Conservation (phyloP, 2,888 invertebrate genomes). For the Lysandra coridon region DNA sequence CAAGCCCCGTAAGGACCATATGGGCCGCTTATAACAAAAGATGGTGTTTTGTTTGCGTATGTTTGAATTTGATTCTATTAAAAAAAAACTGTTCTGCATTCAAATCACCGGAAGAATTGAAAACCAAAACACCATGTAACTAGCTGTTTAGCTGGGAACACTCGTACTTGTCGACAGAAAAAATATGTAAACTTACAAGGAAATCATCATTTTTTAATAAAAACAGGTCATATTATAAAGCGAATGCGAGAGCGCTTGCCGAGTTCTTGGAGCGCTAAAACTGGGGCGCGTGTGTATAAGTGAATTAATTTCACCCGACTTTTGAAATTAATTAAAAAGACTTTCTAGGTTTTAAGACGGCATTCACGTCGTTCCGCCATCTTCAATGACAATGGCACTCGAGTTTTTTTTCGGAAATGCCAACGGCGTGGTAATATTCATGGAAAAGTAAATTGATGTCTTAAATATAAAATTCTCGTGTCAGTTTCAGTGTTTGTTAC, state of each 20-base stretch:
- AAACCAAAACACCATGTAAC: no score
- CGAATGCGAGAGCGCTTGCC: slow-evolving; percentile 4
- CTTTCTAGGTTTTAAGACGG: slow-evolving; percentile 8
- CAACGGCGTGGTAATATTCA: no score
- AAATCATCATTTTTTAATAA: slow-evolving; percentile 20
- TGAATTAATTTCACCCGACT: slow-evolving; percentile 28
- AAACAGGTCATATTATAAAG: slow-evolving; percentile 29
- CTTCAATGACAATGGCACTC: slow-evolving; percentile 8
- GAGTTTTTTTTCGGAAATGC: neutral
- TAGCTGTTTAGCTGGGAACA: no score
- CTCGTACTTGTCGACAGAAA: neutral
- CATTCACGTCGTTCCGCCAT: slow-evolving; percentile 11
- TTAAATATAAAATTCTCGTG: no score
- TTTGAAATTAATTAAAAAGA: slow-evolving; percentile 24
- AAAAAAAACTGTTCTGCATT: no score
- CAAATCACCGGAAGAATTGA: no score
- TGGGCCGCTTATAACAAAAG: no score
- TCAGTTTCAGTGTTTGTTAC: no score
- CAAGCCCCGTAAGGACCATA: no score
- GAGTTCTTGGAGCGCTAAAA: slow-evolving; percentile 30
- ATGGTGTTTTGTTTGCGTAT: no score
- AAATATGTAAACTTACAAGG: neutral
- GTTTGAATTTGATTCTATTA: no score
- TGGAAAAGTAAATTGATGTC: no score
- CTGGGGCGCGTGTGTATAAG: slow-evolving; percentile 27